Percentiles rank a stretch among this genome's conserved stretches.
These are phyloP conservation scores for Zeugodacus cucurbitae DNA, from an alignment of 1,140 invertebrate species.

Conservation along the genomic window DNA sequence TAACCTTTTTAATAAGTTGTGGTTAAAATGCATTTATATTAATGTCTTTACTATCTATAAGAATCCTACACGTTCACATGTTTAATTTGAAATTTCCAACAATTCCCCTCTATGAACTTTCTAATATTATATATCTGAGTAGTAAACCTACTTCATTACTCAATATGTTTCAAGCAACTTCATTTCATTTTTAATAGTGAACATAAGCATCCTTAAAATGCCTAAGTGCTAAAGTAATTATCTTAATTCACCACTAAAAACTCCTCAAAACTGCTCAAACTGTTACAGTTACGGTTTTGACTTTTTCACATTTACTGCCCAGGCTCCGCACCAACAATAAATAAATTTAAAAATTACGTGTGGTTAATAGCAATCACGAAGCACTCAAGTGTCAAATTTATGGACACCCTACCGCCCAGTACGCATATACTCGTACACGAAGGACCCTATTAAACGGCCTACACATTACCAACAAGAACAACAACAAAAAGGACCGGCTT, in stretches of 20 bases:
- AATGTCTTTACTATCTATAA: too few species aligned
- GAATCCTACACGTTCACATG: too few species aligned
- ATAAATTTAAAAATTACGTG: background rate
- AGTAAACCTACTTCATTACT: too few species aligned
- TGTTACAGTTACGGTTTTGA: background rate
- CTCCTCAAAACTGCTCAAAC: background rate
- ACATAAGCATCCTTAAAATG: background rate
- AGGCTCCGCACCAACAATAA: background rate
- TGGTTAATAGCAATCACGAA: slow-evolving; percentile 10
- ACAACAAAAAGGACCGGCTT: background rate
- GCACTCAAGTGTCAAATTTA: slow-evolving; percentile 29
- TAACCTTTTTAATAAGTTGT: too few species aligned
- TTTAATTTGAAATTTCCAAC: too few species aligned
- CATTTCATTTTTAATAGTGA: too few species aligned
- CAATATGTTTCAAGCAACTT: too few species aligned
- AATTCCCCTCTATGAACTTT: too few species aligned
- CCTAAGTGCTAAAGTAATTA: background rate
- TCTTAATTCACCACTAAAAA: background rate
- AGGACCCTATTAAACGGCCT: background rate
- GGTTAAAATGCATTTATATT: too few species aligned
- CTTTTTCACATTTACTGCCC: background rate
- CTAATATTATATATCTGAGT: too few species aligned
- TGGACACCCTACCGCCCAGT: background rate
- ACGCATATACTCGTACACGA: background rate
- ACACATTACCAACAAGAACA: background rate